These are phyloP conservation scores for Ciconia stormi DNA, from an alignment of 2,113 vertebrate genomes.

Conservation along the genomic window DNA sequence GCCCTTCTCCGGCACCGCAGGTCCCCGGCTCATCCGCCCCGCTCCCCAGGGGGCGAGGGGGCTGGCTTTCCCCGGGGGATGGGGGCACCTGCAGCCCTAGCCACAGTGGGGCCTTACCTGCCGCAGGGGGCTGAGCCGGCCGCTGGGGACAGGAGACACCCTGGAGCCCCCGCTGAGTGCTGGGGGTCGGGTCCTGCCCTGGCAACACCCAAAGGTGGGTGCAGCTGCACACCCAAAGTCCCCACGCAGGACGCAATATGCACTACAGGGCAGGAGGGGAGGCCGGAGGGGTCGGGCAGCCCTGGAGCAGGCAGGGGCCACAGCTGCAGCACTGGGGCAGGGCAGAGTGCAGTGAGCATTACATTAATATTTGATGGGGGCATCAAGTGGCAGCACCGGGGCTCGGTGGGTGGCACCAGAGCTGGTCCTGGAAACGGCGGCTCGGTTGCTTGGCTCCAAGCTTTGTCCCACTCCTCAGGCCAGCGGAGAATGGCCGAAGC, in stretches of 20 bases:
- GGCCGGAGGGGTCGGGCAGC: neutral
- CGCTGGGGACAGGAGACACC: neutral
- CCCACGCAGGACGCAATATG: neutral
- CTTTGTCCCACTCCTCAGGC: neutral
- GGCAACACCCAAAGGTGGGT: neutral
- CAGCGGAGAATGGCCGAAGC: accelerated
- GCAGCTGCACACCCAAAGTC: neutral
- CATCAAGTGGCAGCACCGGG: neutral
- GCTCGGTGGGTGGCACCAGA: neutral
- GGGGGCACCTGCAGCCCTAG: neutral
- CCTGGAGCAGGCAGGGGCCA: neutral
- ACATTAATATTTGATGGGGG: conserved; percentile 28
- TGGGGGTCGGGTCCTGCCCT: neutral
- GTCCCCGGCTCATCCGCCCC: accelerated
- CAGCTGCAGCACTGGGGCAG: neutral
- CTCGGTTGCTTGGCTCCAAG: neutral
- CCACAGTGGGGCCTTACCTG: neutral
- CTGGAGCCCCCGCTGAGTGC: accelerated
- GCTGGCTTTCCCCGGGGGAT: neutral
- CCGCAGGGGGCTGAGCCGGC: neutral
- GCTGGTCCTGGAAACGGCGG: neutral
- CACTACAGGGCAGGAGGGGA: accelerated
- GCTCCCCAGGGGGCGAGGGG: accelerated
- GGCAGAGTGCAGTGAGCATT: neutral
- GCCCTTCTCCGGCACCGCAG: accelerated